Evolutionary conservation across 2,888 invertebrate species (phyloP).

Genomic region (Acrocyrtus sp.): DNA sequence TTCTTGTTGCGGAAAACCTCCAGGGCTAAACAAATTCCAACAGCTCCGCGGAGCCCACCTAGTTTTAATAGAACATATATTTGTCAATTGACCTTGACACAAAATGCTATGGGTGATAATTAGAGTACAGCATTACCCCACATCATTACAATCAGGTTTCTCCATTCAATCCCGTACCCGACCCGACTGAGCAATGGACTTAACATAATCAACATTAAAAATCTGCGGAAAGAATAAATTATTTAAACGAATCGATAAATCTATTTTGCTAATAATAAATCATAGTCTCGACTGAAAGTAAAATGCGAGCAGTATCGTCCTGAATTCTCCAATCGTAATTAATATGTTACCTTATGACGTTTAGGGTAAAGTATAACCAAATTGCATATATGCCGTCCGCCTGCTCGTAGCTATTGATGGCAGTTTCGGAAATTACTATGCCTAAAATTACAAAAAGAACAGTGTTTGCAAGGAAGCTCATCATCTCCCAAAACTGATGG

Average conservation of each 20-base stretch:
- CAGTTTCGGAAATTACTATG: constrained; percentile 71
- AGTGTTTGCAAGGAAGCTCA: constrained; percentile 70
- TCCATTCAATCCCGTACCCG: constrained; percentile 73
- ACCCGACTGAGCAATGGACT: constrained; percentile 70
- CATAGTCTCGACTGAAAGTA: no score
- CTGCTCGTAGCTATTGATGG: constrained; percentile 68
- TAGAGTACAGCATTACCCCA: constrained; percentile 72
- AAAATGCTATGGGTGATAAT: no score
- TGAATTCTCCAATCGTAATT: no score
- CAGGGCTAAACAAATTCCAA: constrained; percentile 72
- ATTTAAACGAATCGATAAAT: background rate
- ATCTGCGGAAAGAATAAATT: constrained; percentile 64
- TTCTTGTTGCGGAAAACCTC: constrained; percentile 69
- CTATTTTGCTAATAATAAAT: no score
- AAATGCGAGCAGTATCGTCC: no score
- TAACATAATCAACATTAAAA: constrained; percentile 69
- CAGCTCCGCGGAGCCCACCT: constrained; percentile 73
- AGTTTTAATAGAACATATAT: constrained; percentile 67
- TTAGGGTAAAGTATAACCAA: constrained; percentile 67
- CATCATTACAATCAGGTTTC: constrained; percentile 71
- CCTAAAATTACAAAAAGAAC: constrained; percentile 74
- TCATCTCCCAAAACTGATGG: constrained; percentile 67
- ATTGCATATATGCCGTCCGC: constrained; percentile 69
- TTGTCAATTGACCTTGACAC: background rate
- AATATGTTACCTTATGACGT: constrained; percentile 66